Evolutionary conservation across 2,888 invertebrate genomes (phyloP), one percentile per base, ranked within the genome.

Genomic region (Julus scanicus): DNA sequence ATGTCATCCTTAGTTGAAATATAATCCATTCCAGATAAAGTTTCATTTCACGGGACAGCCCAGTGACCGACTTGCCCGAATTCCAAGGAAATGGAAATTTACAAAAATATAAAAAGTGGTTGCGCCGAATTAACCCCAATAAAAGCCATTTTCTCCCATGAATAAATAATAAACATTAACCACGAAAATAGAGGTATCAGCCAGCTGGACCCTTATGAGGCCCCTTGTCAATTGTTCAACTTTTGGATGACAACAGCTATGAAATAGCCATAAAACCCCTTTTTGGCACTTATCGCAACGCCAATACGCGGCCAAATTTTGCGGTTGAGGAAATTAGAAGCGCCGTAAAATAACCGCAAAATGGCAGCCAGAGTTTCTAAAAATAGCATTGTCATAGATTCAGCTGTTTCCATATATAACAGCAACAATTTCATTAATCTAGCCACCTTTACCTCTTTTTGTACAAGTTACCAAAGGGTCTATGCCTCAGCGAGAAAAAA

Each of bases 371-470:
- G 20, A 5, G 20, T 37, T 37, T 80, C 80, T 80, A 80, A 80
- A 80, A 80, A 80, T 80, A 80, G 80, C 13, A 11, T 29, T 6
- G 8, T 13, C 13, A 3, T 4, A 13, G 4, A 37, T 80, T 37
- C 80, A 80, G 80, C 11, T 80, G 80, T 80, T 37, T 80, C 6
- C 17, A 49, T 71, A 20, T 63, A 20, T 20, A 20, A 20, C 5
- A 20, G 80, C 80, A 37, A 80, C 37, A 37, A 80, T 37, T 80
- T 80, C 37, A 80, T 80, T 80, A 80, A 80, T 20, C 71, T 80
- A 29, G 37, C 71, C 11, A 71, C 80, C 80, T 37, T 80, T 80
- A 80, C 37, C 80, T 80, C 37, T 71, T 71, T 71, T 71, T 71
- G 2, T 71, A 29, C 29, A 29, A 71, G 5, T 20, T 71, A 9